Percentiles rank a stretch among this genome's conserved stretches.
phyloP scores from a whole-genome alignment of 2,113 vertebrate genomes.

The Buteo buteo region DNA sequence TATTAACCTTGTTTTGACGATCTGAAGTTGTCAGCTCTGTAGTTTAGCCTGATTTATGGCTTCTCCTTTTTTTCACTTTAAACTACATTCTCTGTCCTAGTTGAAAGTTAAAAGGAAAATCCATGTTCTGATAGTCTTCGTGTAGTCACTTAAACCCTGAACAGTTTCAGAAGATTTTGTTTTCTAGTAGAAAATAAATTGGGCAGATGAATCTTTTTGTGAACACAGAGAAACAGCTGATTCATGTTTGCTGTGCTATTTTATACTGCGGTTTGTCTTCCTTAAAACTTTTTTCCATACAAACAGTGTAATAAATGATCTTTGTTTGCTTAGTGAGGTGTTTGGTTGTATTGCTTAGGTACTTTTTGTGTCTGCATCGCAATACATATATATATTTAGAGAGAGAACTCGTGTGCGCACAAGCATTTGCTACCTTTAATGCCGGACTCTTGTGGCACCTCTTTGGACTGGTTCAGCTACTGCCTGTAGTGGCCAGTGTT shows the following conservation, averaged over 20 bases:
- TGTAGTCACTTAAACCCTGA: neutral
- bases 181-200: neutral
- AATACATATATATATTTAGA: neutral
- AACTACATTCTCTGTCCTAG: neutral
- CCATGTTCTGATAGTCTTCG: neutral
- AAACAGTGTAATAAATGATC: neutral
- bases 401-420: fast-evolving
- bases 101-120: neutral
- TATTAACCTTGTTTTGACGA: neutral
- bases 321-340: neutral
- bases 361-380: neutral
- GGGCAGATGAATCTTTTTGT: neutral
- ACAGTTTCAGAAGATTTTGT: neutral
- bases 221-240: neutral
- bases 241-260: neutral
- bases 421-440: neutral
- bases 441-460: neutral
- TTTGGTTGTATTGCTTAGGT: neutral
- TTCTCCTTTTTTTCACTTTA: neutral
- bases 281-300: neutral
- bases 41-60: neutral
- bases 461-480: neutral
- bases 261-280: neutral
- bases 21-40: neutral
- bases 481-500: neutral